A percentile compares a stretch with the other conserved stretches of the same genome.
Evolutionary conservation across 2,888 invertebrate genomes (phyloP).

Genomic region (Oscheius sp.): DNA sequence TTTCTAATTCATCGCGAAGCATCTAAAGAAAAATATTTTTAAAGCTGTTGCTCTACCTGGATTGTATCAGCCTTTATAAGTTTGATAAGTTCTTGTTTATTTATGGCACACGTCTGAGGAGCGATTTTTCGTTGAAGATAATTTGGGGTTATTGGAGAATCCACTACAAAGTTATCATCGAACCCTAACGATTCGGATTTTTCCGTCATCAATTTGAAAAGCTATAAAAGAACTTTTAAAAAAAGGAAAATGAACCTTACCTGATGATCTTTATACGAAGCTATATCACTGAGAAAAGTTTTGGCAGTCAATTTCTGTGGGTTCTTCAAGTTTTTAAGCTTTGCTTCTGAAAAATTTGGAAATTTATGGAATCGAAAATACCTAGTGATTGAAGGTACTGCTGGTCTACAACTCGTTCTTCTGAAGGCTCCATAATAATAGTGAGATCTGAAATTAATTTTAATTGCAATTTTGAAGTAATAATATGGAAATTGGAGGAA

Average conservation of each 20-base stretch:
- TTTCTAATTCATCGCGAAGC: conserved; percentile 1
- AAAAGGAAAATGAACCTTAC: conserved; percentile 16
- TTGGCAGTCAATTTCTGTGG: conserved; percentile 38
- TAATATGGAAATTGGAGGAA: too few relatives aligned
- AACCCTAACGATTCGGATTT: conserved; percentile 28
- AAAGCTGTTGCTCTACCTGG: conserved; percentile 23
- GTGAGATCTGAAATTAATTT: too few relatives aligned
- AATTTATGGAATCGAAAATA: background rate
- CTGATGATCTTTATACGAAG: conserved; percentile 41
- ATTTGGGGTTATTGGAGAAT: conserved; percentile 42
- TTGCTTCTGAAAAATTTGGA: conserved; percentile 30
- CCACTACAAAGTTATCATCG: conserved; percentile 50
- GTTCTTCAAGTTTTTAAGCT: conserved; percentile 34
- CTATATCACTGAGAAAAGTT: conserved; percentile 36
- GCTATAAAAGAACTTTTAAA: conserved; percentile 11
- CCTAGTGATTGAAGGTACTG: conserved; percentile 36
- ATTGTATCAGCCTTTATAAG: conserved; percentile 49
- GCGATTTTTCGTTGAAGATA: conserved; percentile 47
- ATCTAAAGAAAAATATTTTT: background rate
- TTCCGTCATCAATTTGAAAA: conserved; percentile 32
- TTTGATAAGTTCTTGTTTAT: conserved; percentile 46
- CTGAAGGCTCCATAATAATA: background rate
- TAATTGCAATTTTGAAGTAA: too few relatives aligned
- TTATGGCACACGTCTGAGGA: conserved; percentile 55
- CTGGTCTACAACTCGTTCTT: conserved; percentile 33